Base-by-base conservation (phyloP, 2,113 vertebrate species). In the Perccottus glenii region DNA sequence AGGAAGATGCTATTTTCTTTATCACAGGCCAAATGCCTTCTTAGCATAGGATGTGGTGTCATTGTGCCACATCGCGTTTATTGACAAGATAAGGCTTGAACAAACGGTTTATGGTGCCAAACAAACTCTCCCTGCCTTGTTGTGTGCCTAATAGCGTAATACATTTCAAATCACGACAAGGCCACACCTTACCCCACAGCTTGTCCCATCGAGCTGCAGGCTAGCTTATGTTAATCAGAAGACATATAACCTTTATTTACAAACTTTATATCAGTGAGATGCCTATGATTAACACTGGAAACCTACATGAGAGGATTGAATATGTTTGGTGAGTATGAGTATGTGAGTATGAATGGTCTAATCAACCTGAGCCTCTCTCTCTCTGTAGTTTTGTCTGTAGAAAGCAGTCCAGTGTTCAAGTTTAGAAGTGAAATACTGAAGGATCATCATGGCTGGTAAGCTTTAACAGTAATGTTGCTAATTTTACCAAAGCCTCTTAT, bases 361-460 rank as follows among this genome's bases (percentile, higher is more conserved):
- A 60, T 27, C 70, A 52, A 60, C 47, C 15, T 2, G 19, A 27
- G 33, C 12, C 71, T 9, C 14, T 64, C 50, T 64, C 50, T 47
- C 12, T 47, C 14, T 71, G 61, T 64, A 87, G 82, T 64, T 78
- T 75, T 53, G 14, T 60, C 45, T 78, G 59, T 3, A 72, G 75
- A 52, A 35, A 70, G 69, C 65, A 64, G n/a, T 55, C 43, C 77
- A 71, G 59, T 46, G 71, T 65, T 38, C 12, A 64, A 67, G 47
- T 73, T 77, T 78, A 61, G 60, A 60, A 82, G 43, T 50, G 50
- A 65, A 67, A 62, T 7, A 72, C 63, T 67, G 60, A 86, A 4
- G 7, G 33, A 52, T 75, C 66, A 80, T 75, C 70, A 93, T 93
- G 92, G 92, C 91, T 85, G 92, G 92, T 93, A 64, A 85, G 78